Evolutionary conservation across 2,888 invertebrate species (phyloP), one percentile per base, ranked within the genome.

Genomic region (Dryococelus australis): DNA sequence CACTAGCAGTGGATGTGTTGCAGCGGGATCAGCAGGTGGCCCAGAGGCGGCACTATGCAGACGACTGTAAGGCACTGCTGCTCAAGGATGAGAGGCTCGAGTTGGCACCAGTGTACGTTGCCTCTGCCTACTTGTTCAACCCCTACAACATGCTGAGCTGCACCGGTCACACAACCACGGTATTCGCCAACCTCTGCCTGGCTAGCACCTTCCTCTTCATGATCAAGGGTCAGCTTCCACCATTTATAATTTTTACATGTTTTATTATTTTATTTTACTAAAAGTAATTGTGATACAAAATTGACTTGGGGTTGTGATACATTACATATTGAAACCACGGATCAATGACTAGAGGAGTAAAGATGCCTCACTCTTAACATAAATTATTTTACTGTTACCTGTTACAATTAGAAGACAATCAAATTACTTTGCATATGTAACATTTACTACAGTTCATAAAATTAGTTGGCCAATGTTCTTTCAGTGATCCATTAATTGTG

Each of bases 141-240:
- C 99, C 99, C 0, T 97, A 97, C 91, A 95, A 96, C 51, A 94
- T 99, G 87, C 93, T 98, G 87, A 97, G 96, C 90, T 99, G 98
- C 93, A 95, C 96, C 51, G 98, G 97, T 16, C 95, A 96, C 92
- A 98, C 98, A 0, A 98, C 98, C 3, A 98, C 98, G 2, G 97
- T 98, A 20, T 95, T 98, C 90, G 96, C 96, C 90, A 99, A 99
- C 93, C 93, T 98, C n/a, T 94, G 97, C 85, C 93, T 97, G 47
- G 95, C 97, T 0, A 90, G 96, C 8, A 94, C 96, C 86, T 93
- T 98, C 53, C 95, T 95, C 91, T 95, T 95, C 83, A 95, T 97
- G 91, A 93, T 96, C 28, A 94, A 94, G 91, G 93, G 94, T 93
- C 91, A 90, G 89, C 90, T 85, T 83, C 24, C 65, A 65, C 24